Base-by-base conservation (phyloP, 2,888 invertebrate species). In the Andrena hattorfiana region DNA sequence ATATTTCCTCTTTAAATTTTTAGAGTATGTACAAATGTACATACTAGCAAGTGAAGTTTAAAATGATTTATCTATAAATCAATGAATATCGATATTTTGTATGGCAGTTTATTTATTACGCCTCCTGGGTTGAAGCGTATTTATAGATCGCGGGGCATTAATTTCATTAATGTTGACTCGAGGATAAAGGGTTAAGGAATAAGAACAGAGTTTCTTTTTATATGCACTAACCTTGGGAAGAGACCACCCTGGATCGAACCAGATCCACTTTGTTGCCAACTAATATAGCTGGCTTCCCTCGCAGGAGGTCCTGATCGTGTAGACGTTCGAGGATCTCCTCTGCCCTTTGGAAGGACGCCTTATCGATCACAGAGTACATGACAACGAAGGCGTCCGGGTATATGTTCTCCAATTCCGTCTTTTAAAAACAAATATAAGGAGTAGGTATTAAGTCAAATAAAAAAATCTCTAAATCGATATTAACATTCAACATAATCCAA, bases 251-350 rank as follows among this genome's bases (percentile, higher is more conserved):
- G 93, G 98, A 97, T 89, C 99, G 95, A 48, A 98, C 99, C 92
- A 99, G 95, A 94, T 99, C 99, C 86, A 98, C 97, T 95, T 99
- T 99, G 94, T 99, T 99, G 70, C 97, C 99, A 26, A 98, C 98
- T 72, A 99, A 95, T 83, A 99, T 97, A 59, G 97, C 97, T 0
- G 98, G 97, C 88, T 97, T 95, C 35, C 96, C 95, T 76, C 97
- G 95, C 81, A 97, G 95, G 93, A 97, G 95, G 93, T 97, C 98
- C 92, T 96, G 96, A 94, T 97, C 97, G 92, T 97, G 96, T 42
- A 98, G 95, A 90, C 97, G 95, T 64, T 96, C 96, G 77, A 98
- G 93, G 89, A 97, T 97, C 89, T 96, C 96, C 93, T 97, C 97
- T 6, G 97, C 97, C 89, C 96, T 96, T 93, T 97, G 97, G 94